Conservation (phyloP, 2,113 vertebrate species). For the Pygoscelis adeliae region DNA sequence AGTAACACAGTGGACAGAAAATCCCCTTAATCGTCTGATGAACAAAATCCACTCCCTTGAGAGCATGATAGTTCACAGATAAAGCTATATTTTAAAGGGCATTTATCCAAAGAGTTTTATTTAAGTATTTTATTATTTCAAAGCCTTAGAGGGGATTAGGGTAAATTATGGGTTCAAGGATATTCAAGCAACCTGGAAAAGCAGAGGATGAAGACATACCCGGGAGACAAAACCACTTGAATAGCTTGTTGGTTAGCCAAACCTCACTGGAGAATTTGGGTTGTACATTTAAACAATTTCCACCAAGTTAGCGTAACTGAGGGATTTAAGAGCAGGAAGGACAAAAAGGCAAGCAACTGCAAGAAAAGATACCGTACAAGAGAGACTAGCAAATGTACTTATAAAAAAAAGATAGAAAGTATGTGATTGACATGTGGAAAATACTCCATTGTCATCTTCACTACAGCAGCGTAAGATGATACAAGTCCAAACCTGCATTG, state of each 20-base stretch:
- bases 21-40: neutral
- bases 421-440: neutral
- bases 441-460: neutral
- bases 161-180: conserved; percentile 52
- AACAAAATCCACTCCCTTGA: conserved; percentile 2
- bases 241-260: conserved; percentile 29
- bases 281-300: conserved; percentile 21
- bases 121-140: conserved; percentile 56
- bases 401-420: neutral
- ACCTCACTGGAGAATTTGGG: conserved; percentile 38
- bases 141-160: conserved; percentile 36
- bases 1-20: neutral
- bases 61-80: neutral
- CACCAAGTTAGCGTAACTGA: neutral
- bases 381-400: neutral
- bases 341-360: conserved; percentile 19
- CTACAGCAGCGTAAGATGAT: neutral
- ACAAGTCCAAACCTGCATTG: neutral
- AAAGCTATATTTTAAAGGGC: conserved; percentile 22
- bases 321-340: conserved; percentile 13
- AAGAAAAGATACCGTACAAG: neutral
- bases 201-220: conserved; percentile 40
- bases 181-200: conserved; percentile 55
- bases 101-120: conserved; percentile 13
- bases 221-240: conserved; percentile 46